A percentile compares a stretch with the other conserved stretches of the same genome.
Conservation (phyloP, 23 tunicate species). For the Aplidium turbinatum region DNA sequence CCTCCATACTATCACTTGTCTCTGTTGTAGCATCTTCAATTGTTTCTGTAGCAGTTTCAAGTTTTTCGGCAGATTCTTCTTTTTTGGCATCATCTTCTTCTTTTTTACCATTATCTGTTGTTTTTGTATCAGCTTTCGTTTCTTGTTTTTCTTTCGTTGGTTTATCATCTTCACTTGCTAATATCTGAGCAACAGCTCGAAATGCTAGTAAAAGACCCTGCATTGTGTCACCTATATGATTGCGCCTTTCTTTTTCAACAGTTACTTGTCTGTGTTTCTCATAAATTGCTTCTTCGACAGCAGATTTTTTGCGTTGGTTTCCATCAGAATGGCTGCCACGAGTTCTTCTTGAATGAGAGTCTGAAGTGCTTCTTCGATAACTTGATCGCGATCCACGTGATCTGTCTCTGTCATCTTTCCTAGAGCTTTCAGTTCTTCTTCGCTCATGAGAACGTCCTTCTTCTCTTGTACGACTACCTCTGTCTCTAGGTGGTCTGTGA, state of each 20-base stretch:
- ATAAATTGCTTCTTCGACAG: conserved; percentile 38
- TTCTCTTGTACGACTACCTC: no score
- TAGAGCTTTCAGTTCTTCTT: no score
- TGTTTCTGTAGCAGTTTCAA: neutral
- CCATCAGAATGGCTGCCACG: neutral
- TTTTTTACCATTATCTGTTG: neutral
- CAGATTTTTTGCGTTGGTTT: neutral
- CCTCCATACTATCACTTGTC: no score
- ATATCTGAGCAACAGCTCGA: conserved; percentile 5
- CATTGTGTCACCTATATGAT: neutral
- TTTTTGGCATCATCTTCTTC: neutral
- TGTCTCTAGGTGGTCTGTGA: no score
- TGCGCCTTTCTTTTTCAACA: conserved; percentile 13
- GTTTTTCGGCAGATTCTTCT: neutral
- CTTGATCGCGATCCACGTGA: no score
- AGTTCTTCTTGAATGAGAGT: neutral
- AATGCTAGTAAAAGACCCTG: neutral
- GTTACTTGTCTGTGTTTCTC: conserved; percentile 25
- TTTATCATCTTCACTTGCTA: neutral
- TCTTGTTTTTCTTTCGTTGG: no score
- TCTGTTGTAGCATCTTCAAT: conserved; percentile 1
- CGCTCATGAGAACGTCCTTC: no score
- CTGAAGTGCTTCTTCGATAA: neutral
- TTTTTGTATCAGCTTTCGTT: no score
- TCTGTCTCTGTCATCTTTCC: no score